Base-by-base conservation (phyloP, 2,797 vertebrate genomes). In the Lates japonicus region DNA sequence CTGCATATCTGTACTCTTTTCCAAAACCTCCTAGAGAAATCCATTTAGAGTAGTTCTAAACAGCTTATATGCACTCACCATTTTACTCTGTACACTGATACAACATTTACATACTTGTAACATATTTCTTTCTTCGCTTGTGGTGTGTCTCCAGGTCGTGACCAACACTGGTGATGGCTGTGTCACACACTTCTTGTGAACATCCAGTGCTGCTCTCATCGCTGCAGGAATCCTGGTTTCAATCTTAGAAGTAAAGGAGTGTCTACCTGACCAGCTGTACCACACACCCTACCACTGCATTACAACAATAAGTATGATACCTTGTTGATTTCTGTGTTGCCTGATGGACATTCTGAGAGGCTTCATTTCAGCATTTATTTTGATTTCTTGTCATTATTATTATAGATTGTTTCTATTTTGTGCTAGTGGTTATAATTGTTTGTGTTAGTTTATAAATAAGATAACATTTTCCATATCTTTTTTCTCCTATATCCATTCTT, bases 91-190 rank as follows among this genome's bases (percentile, higher is more conserved):
- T 60, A 19, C 13, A 39, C 65, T 65, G 63, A 66, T 41, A n/a
- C 46, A 6, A 65, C 44, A 33, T 65, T 19, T 22, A 31, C 44
- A 39, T 54, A 44, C 31, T 66, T 71, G 22, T 61, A 44, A 71
- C 12, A 2, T 57, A 2, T 58, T 29, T 29, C 25, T 29, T 29
- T 29, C 1, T 35, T 48, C 35, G 22, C 70, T 55, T 78, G 48
- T 93, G 92, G n/a, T n/a, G 89, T 94, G 94, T 93, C 90, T 91
- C 87, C 93, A 97, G 95, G 94, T 97, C 93, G 93, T 95, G 84
- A 96, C 95, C 90, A 96, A 93, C 93, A 89, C 80, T 70, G 92
- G 93, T 63, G 91, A 93, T 78, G 94, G 91, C 72, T 93, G 92
- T 42, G 42, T 93, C 87, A 93, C 80, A 52, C 82, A 92, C 84